phyloP scores from a whole-genome alignment of 2,888 invertebrate species.

The Aporophyla lueneburgensis region DNA sequence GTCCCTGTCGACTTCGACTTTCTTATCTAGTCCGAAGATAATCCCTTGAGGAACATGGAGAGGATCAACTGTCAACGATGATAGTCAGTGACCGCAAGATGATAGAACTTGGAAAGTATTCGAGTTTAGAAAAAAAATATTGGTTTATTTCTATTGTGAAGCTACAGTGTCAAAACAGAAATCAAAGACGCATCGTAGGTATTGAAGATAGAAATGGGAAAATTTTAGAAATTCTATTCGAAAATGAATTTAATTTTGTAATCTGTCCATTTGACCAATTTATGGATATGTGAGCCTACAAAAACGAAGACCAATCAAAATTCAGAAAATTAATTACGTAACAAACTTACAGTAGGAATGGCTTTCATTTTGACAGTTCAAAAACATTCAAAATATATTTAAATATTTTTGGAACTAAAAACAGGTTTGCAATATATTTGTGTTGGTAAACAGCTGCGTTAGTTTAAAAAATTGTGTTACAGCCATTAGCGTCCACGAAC shows the following conservation, averaged over 20 bases:
- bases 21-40: too few relatives aligned
- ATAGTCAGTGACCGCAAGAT: neutral
- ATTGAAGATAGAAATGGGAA: neutral
- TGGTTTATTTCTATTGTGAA: neutral
- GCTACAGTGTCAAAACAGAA: too few relatives aligned
- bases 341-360: too few relatives aligned
- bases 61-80: constrained; percentile 27
- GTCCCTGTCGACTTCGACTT: constrained; percentile 42
- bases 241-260: neutral
- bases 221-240: neutral
- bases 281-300: neutral
- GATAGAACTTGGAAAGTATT: constrained; percentile 7
- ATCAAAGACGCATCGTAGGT: neutral
- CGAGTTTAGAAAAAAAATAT: neutral
- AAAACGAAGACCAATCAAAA: too few relatives aligned
- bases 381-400: too few relatives aligned
- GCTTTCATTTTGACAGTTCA: too few relatives aligned
- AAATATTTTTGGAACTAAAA: too few relatives aligned
- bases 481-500: too few relatives aligned
- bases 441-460: too few relatives aligned
- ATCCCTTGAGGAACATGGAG: constrained; percentile 47
- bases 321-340: too few relatives aligned
- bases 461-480: too few relatives aligned
- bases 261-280: neutral
- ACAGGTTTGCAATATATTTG: too few relatives aligned